phyloP scores from a whole-genome alignment of 2,113 vertebrate genomes.

The Oncorhynchus masou region DNA sequence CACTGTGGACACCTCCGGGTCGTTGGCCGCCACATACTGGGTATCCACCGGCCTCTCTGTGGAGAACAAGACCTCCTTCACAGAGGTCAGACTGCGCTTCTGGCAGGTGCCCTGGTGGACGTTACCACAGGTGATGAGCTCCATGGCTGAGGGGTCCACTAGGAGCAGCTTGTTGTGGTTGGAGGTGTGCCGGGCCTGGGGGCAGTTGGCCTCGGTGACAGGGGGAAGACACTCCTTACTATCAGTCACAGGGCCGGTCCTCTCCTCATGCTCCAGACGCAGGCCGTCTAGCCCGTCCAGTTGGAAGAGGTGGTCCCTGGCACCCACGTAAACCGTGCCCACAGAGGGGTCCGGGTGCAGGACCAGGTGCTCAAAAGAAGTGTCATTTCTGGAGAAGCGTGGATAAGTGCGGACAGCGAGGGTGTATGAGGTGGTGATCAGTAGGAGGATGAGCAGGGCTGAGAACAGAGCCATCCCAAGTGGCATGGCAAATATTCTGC shows the following conservation, averaged over 20 bases:
- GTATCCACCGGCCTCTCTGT: slow-evolving; percentile 90
- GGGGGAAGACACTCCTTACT: slow-evolving; percentile 94
- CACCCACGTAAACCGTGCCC: slow-evolving; percentile 87
- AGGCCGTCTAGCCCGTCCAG: slow-evolving; percentile 79
- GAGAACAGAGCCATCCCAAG: slow-evolving; percentile 80
- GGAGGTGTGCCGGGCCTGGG: slow-evolving; percentile 80
- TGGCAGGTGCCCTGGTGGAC: slow-evolving; percentile 94
- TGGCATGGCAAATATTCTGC: slow-evolving; percentile 88
- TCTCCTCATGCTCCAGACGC: slow-evolving; percentile 75
- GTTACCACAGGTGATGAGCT: slow-evolving; percentile 91
- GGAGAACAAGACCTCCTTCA: slow-evolving; percentile 79
- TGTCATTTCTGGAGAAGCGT: slow-evolving; percentile 80
- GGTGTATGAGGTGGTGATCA: slow-evolving; percentile 36
- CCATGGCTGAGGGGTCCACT: slow-evolving; percentile 75
- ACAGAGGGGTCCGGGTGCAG: slow-evolving; percentile 84
- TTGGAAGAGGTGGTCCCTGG: slow-evolving; percentile 90
- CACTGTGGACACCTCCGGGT: slow-evolving; percentile 87
- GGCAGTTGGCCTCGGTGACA: slow-evolving; percentile 81
- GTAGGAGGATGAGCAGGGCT: slow-evolving; percentile 72
- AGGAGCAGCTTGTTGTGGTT: slow-evolving; percentile 94
- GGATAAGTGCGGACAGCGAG: slow-evolving; percentile 65
- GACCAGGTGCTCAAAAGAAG: slow-evolving; percentile 86
- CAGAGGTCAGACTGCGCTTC: slow-evolving; percentile 81
- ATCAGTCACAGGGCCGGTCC: slow-evolving; percentile 86
- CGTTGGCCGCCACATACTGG: slow-evolving; percentile 94